These are phyloP conservation scores for Daboia siamensis DNA, from an alignment of 2,113 vertebrate species.

Conservation along the genomic window DNA sequence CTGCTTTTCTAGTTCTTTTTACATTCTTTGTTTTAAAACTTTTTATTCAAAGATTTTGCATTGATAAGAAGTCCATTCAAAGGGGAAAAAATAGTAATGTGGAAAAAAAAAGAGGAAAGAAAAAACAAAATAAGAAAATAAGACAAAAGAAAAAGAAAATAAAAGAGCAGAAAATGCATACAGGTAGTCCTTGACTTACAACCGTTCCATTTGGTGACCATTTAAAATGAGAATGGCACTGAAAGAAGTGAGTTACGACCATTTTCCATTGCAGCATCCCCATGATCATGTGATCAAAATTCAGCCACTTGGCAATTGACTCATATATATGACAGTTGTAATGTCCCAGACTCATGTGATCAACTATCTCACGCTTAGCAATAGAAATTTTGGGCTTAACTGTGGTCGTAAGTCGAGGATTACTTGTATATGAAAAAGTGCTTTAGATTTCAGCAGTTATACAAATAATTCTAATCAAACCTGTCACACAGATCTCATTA, in stretches of 20 bases:
- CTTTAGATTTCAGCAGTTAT: background rate
- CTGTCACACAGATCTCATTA: background rate
- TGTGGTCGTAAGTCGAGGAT: background rate
- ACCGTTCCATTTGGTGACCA: background rate
- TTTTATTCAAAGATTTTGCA: background rate
- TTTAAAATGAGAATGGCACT: background rate
- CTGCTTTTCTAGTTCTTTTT: background rate
- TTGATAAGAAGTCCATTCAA: background rate
- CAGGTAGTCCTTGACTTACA: background rate
- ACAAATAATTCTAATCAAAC: background rate
- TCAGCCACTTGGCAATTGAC: background rate
- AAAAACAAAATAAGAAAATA: background rate
- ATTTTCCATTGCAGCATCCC: background rate
- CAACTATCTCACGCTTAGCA: too few species aligned
- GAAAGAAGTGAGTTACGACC: background rate
- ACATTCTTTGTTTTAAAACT: background rate
- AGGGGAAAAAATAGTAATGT: background rate
- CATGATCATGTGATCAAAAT: background rate
- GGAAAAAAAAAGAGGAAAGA: background rate
- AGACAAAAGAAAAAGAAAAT: background rate
- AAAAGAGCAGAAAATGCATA: background rate
- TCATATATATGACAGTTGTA: background rate
- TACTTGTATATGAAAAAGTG: background rate
- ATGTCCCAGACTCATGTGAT: background rate
- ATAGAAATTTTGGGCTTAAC: background rate